phyloP scores from a whole-genome alignment of 1,140 invertebrate species.

The Drosophila sulfurigaster region DNA sequence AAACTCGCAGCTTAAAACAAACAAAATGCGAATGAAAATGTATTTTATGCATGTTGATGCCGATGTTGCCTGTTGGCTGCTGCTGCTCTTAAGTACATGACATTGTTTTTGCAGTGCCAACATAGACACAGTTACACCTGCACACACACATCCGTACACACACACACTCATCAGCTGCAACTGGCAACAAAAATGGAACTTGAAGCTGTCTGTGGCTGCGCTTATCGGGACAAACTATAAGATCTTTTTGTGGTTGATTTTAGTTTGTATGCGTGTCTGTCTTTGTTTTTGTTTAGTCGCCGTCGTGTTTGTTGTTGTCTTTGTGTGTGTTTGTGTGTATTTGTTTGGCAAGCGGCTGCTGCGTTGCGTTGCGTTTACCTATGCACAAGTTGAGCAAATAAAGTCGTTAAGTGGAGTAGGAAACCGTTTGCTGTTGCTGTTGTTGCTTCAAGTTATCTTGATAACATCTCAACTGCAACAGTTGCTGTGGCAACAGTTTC shows the following conservation, averaged over 20 bases:
- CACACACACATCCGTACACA: slow-evolving; percentile 37
- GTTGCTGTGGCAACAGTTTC: slow-evolving; percentile 43
- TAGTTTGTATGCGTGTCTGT: slow-evolving; percentile 43
- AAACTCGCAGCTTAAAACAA: slow-evolving; percentile 78
- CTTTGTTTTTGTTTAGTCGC: slow-evolving; percentile 36
- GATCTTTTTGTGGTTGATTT: slow-evolving; percentile 77
- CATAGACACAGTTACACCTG: slow-evolving; percentile 56
- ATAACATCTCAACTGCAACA: slow-evolving; percentile 37
- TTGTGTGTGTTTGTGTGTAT: slow-evolving; percentile 54
- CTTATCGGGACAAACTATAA: slow-evolving; percentile 44
- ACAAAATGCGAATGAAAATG: slow-evolving; percentile 81
- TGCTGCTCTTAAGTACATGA: slow-evolving; percentile 55
- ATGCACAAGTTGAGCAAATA: slow-evolving; percentile 76
- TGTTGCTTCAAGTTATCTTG: slow-evolving; percentile 20
- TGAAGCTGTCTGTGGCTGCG: slow-evolving; percentile 31
- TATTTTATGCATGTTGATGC: slow-evolving; percentile 79
- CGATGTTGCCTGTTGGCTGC: slow-evolving; percentile 47
- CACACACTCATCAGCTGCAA: slow-evolving; percentile 49
- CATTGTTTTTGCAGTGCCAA: slow-evolving; percentile 78
- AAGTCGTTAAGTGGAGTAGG: slow-evolving; percentile 64
- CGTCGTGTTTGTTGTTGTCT: slow-evolving; percentile 47
- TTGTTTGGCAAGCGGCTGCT: slow-evolving; percentile 42
- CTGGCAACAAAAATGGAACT: slow-evolving; percentile 49
- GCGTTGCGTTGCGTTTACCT: slow-evolving; percentile 61
- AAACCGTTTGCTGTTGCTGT: slow-evolving; percentile 28